Conservation (phyloP, 2,113 vertebrate species). For the Chaetorhynchus papuensis region DNA sequence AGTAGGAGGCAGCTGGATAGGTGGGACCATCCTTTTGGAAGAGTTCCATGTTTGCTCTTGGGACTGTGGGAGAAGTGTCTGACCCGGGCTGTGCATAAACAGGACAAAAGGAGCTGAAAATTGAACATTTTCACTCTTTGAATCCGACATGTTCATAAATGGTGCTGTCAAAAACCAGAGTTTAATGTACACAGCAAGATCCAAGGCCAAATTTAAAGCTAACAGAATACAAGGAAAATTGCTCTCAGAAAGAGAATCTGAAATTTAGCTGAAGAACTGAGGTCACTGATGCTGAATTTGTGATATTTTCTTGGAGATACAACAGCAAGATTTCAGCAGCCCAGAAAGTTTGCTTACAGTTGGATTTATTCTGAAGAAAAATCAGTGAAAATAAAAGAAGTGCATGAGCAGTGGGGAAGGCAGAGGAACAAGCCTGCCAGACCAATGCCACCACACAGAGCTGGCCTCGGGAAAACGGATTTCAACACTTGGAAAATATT, state of each 20-base stretch:
- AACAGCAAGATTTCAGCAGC: neutral
- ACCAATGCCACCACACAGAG: neutral
- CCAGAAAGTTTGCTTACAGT: neutral
- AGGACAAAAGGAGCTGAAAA: neutral
- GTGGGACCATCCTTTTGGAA: fast-evolving
- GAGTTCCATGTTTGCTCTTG: neutral
- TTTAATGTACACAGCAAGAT: neutral
- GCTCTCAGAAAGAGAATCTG: neutral
- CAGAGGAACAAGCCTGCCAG: neutral
- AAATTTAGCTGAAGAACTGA: neutral
- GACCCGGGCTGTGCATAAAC: neutral
- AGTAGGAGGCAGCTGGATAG: neutral
- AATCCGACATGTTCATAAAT: neutral
- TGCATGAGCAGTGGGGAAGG: neutral
- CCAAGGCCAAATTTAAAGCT: neutral
- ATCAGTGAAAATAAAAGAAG: neutral
- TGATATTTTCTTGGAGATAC: neutral
- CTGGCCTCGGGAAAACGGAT: neutral
- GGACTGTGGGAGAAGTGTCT: neutral
- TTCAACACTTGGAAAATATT: neutral
- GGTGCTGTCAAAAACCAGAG: neutral
- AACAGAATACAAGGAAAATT: neutral
- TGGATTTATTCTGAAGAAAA: neutral
- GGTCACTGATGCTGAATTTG: neutral
- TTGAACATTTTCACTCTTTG: neutral